These are phyloP conservation scores for Eupithecia tripunctaria DNA, from an alignment of 2,888 invertebrate species.

Conservation along the genomic window DNA sequence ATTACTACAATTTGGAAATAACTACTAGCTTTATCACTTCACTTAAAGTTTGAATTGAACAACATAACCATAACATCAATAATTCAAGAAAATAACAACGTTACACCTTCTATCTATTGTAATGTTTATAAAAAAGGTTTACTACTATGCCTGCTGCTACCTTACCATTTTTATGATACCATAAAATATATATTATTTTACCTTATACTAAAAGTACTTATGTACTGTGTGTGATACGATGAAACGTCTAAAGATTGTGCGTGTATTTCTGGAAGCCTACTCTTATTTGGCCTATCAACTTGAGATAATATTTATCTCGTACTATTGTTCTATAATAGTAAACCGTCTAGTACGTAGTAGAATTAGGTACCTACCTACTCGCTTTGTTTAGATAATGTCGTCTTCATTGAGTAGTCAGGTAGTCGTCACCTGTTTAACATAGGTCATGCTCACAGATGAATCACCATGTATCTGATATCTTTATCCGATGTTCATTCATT, in stretches of 20 bases:
- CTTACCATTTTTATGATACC: no score
- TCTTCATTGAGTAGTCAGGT: slow-evolving; percentile 16
- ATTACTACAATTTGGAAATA: slow-evolving; percentile 33
- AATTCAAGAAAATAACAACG: no score
- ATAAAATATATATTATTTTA: no score
- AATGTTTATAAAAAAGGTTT: no score
- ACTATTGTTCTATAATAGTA: slow-evolving; percentile 4
- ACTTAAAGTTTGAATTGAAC: no score
- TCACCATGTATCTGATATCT: not conserved
- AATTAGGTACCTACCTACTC: not conserved
- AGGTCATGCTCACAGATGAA: slow-evolving; percentile 46
- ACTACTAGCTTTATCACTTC: no score
- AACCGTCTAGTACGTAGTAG: not conserved
- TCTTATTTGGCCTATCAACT: not conserved
- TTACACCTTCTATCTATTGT: no score
- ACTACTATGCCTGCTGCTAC: no score
- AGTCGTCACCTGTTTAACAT: slow-evolving; percentile 38
- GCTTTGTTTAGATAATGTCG: slow-evolving; percentile 9
- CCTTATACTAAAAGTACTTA: not conserved
- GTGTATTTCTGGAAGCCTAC: not conserved
- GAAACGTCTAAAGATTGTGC: not conserved
- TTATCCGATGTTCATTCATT: slow-evolving; percentile 18
- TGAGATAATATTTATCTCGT: slow-evolving; percentile 12
- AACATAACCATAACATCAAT: no score
- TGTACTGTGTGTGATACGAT: no score